phyloP scores from a whole-genome alignment of 1,140 invertebrate genomes.

The Sycophaga agraensis region DNA sequence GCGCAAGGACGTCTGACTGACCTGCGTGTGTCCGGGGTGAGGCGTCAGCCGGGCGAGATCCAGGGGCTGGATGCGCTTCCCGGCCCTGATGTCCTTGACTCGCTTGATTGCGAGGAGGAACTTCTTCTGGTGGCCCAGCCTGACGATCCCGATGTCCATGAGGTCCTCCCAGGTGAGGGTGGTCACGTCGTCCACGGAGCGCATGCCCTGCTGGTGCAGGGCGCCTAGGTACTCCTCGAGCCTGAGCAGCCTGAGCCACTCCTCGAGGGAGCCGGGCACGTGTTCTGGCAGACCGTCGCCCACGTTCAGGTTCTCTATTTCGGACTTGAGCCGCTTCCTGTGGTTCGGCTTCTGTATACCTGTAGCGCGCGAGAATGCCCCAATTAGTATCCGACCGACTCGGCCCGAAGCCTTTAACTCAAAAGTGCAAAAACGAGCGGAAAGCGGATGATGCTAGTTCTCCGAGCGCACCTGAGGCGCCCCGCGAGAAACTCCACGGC shows the following conservation, averaged over 20 bases:
- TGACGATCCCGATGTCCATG: conserved; percentile 96
- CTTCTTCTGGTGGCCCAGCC: conserved; percentile 97
- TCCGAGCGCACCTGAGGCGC: too few species aligned
- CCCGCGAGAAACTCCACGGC: too few species aligned
- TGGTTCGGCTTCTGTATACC: conserved; percentile 96
- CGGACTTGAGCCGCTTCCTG: conserved; percentile 91
- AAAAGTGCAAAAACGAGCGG: too few species aligned
- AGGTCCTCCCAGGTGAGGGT: conserved; percentile 98
- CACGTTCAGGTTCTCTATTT: conserved; percentile 93
- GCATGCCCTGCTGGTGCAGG: conserved; percentile 89
- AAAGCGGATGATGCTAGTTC: too few species aligned
- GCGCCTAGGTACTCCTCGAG: conserved; percentile 90
- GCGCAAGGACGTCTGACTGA: conserved; percentile 22
- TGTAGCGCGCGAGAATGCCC: too few species aligned
- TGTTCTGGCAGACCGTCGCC: conserved; percentile 91
- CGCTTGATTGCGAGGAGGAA: conserved; percentile 95
- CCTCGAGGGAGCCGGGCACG: conserved; percentile 87
- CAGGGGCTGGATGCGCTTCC: conserved; percentile 73
- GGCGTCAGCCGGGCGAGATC: conserved; percentile 63
- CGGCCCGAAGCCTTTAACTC: too few species aligned
- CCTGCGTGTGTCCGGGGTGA: conserved; percentile 58
- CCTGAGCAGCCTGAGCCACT: conserved; percentile 88
- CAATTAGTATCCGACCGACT: too few species aligned
- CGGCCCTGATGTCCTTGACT: conserved; percentile 89
- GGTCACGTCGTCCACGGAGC: conserved; percentile 87